Base-by-base conservation (phyloP, 2,113 vertebrate species). In the Limnothrissa miodon region DNA sequence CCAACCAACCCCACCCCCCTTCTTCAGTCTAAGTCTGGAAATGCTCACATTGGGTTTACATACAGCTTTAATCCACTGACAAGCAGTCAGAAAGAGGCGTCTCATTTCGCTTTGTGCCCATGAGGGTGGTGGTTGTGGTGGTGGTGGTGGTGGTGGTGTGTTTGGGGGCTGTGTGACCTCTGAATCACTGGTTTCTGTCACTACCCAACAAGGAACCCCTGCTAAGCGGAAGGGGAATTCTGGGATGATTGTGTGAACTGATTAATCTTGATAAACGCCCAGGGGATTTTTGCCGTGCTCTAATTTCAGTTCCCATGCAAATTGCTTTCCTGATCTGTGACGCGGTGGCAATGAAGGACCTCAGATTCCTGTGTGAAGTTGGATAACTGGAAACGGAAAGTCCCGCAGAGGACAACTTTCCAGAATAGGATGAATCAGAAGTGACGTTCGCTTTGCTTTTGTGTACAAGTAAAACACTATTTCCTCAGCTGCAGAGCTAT, bases 151-250 rank as follows among this genome's bases (percentile, higher is more conserved):
- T n/a, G n/a, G 42, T 42, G 88, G 88, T 82, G 79, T 87, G 89
- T 88, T 81, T 83, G 25, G 46, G 80, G 33, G 33, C 83, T 42
- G 11, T 82, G 80, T 81, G 81, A 59, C 56, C 45, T 86, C 80
- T 87, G 88, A 88, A 89, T 89, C 84, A 90, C 87, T 84, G n/a
- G 45, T 85, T 84, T 86, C 80, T 90, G 89, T 89, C 87, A 90
- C 45, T 81, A 44, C 46, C 44, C 74, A 78, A 88, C 56, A 85
- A 88, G 66, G 81, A 90, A 91, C 87, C 84, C 82, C 81, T 15
- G 80, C 83, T 88, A 51, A 83, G 80, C 87, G 84, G 79, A 78
- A 85, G 85, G 83, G 90, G 86, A 86, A 88, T 87, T 89, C 87
- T 88, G 78, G 86, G 86, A 89, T 78, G n/a, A n/a, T n/a, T n/a